phyloP scores from a whole-genome alignment of 2,113 vertebrate genomes.

The Bambusicola thoracicus region DNA sequence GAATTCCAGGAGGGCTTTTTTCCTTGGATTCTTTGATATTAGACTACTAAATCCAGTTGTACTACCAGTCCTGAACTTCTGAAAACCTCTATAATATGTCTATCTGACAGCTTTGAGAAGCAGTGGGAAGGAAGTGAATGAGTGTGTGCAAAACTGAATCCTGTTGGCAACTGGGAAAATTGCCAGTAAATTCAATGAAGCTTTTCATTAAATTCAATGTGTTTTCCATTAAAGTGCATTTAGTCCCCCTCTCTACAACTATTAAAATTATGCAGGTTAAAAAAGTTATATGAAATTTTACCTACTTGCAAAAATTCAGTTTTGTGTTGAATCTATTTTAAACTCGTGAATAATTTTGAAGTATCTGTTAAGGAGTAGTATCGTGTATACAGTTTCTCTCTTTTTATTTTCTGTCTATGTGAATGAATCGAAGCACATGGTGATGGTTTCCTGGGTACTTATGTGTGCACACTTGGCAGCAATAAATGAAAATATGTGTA shows the following conservation, averaged over 20 bases:
- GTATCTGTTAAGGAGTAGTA: not conserved
- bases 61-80: not conserved
- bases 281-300: conserved; percentile 46
- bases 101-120: conserved; percentile 31
- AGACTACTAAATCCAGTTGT: not conserved
- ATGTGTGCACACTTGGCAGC: not conserved
- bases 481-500: not conserved
- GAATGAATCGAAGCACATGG: not conserved
- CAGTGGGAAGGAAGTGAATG: conserved; percentile 32
- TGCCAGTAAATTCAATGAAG: conserved; percentile 44
- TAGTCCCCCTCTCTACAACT: conserved; percentile 18
- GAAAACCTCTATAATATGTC: not conserved
- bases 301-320: conserved; percentile 17
- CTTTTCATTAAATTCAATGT: conserved; percentile 42
- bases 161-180: conserved; percentile 36
- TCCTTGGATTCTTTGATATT: not conserved
- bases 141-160: conserved; percentile 1
- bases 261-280: conserved; percentile 4
- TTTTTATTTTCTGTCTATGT: conserved; percentile 6
- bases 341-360: conserved; percentile 8
- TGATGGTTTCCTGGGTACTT: not conserved
- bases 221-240: conserved; percentile 28
- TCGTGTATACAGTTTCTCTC: not conserved
- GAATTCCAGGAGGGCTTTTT: conserved; percentile 11
- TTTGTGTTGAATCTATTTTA: conserved; percentile 24